These are phyloP conservation scores for Habrosyne pyritoides DNA, from an alignment of 2,888 invertebrate species.

Conservation along the genomic window DNA sequence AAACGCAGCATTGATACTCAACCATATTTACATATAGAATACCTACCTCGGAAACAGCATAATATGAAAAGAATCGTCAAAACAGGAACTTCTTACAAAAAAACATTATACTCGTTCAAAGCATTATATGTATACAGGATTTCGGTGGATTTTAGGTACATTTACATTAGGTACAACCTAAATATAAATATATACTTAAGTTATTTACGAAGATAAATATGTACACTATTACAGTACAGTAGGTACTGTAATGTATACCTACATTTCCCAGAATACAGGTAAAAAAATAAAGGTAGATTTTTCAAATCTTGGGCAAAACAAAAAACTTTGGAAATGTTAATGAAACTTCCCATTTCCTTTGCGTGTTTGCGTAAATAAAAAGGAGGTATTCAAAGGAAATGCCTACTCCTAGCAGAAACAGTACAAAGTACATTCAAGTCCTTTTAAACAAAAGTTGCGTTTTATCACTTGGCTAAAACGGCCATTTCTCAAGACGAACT, in stretches of 20 bases:
- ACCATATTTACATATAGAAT: constrained; percentile 58
- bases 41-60: constrained; percentile 37
- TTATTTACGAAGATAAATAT: too few species aligned
- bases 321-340: constrained; percentile 43
- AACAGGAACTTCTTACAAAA: constrained; percentile 10
- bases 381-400: constrained; percentile 53
- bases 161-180: too few species aligned
- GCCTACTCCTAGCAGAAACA: constrained; percentile 48
- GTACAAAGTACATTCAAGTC: constrained; percentile 57
- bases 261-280: too few species aligned
- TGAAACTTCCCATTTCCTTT: constrained; percentile 57
- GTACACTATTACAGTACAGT: too few species aligned
- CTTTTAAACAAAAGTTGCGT: constrained; percentile 70
- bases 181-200: too few species aligned
- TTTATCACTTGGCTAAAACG: constrained; percentile 63
- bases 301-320: constrained; percentile 29
- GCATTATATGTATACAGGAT: too few species aligned
- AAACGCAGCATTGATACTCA: constrained; percentile 34
- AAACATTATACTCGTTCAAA: too few species aligned
- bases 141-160: too few species aligned
- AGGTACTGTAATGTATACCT: too few species aligned
- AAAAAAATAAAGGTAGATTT: too few species aligned
- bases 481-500: constrained; percentile 53
- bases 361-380: constrained; percentile 63
- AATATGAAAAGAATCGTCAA: constrained; percentile 39